Conservation (phyloP, 1,140 invertebrate species). For the Camponotus vicinus region DNA sequence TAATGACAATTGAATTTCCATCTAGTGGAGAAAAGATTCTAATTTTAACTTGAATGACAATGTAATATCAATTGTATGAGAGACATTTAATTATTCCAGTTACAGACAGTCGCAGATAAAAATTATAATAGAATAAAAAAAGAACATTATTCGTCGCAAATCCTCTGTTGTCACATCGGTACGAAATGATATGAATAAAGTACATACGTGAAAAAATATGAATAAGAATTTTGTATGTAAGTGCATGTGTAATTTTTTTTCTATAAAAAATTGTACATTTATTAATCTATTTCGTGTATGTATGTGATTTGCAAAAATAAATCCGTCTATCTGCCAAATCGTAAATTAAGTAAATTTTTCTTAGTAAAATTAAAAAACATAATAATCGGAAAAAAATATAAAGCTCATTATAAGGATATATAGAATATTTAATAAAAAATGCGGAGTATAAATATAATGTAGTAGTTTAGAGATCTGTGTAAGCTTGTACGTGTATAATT, state of each 20-base stretch:
- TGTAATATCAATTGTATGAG: slow-evolving; percentile 18
- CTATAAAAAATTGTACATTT: background rate
- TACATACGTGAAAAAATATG: background rate
- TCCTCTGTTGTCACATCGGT: background rate
- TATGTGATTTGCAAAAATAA: background rate
- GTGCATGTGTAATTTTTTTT: too few species aligned
- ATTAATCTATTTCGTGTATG: background rate
- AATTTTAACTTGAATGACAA: slow-evolving; percentile 12
- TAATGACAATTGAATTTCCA: slow-evolving; percentile 28
- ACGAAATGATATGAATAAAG: background rate
- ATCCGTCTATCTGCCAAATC: background rate
- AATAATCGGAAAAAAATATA: background rate
- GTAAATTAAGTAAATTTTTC: background rate
- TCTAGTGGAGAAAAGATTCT: slow-evolving; percentile 7
- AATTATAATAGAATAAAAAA: background rate
- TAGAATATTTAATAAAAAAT: background rate
- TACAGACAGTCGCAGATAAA: background rate
- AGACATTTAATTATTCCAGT: slow-evolving; percentile 27
- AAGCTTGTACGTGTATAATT: background rate
- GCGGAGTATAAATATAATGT: background rate
- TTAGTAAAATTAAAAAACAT: background rate
- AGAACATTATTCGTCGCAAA: background rate
- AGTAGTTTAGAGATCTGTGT: background rate
- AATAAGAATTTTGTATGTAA: too few species aligned
- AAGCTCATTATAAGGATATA: background rate